phyloP scores from a whole-genome alignment of 1,140 invertebrate species.

The Sitodiplosis mosellana region DNA sequence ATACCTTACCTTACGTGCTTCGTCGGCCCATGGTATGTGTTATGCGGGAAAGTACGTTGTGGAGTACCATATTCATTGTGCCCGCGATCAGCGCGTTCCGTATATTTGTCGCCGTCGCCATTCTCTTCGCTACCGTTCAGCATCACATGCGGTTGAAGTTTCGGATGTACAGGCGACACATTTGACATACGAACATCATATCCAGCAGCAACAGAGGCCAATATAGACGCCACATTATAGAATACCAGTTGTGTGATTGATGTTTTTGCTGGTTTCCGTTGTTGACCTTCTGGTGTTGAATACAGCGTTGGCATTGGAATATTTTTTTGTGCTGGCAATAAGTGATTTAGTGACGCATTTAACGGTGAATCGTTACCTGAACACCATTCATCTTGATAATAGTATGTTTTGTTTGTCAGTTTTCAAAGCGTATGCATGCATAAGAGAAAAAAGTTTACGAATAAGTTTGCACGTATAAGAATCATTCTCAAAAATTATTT shows the following conservation, averaged over 20 bases:
- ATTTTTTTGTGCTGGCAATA: slow-evolving; percentile 24
- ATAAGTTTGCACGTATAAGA: neutral
- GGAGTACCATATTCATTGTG: slow-evolving; percentile 28
- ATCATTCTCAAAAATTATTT: neutral
- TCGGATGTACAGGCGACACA: slow-evolving; percentile 63
- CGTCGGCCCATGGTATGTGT: slow-evolving; percentile 79
- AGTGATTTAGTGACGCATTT: slow-evolving; percentile 12
- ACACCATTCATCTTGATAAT: slow-evolving; percentile 42
- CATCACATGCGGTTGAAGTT: slow-evolving; percentile 34
- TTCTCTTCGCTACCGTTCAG: neutral
- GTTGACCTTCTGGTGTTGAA: slow-evolving; percentile 28
- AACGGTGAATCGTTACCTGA: slow-evolving; percentile 10
- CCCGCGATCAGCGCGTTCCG: neutral
- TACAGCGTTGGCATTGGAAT: slow-evolving; percentile 61
- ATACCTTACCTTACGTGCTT: slow-evolving; percentile 29
- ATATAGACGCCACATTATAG: slow-evolving; percentile 76
- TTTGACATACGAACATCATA: slow-evolving; percentile 80
- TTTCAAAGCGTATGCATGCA: slow-evolving; percentile 6
- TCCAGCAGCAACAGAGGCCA: slow-evolving; percentile 74
- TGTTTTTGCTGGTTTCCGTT: slow-evolving; percentile 40
- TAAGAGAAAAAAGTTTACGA: neutral
- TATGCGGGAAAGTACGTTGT: slow-evolving; percentile 48
- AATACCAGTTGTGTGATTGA: slow-evolving; percentile 65
- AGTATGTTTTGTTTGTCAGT: slow-evolving; percentile 13
- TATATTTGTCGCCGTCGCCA: slow-evolving; percentile 15